A percentile compares a stretch with the other conserved stretches of the same genome.
Conservation (phyloP, 2,888 invertebrate species). For the Agonopterix subpropinquella region DNA sequence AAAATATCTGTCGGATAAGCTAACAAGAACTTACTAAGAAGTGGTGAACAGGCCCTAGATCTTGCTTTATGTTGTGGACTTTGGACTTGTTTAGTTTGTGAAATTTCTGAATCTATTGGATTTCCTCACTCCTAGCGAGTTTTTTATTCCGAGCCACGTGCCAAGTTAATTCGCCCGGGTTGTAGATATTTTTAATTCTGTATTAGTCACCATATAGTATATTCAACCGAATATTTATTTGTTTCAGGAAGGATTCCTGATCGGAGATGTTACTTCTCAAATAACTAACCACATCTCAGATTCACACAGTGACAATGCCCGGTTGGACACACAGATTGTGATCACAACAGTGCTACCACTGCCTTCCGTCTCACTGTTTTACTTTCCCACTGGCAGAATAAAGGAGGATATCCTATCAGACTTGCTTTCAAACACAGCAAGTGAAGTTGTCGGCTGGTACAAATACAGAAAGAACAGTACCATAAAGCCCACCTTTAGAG, state of each 20-base stretch:
- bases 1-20: too few species aligned
- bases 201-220: background rate
- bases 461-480: constrained; percentile 74
- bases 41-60: too few species aligned
- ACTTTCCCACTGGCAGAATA: constrained; percentile 74
- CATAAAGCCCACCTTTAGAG: constrained; percentile 76
- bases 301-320: constrained; percentile 77
- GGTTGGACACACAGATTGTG: constrained; percentile 76
- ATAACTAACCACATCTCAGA: constrained; percentile 82
- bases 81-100: too few species aligned
- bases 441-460: constrained; percentile 81
- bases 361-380: constrained; percentile 74
- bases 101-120: too few species aligned
- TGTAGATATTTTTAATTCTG: too few species aligned
- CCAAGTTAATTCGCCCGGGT: too few species aligned
- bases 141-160: too few species aligned
- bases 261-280: constrained; percentile 78
- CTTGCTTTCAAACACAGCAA: constrained; percentile 67
- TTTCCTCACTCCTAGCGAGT: too few species aligned
- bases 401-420: constrained; percentile 69
- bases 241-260: constrained; percentile 77
- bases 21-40: too few species aligned
- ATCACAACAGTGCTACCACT: constrained; percentile 77
- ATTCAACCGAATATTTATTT: background rate
- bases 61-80: too few species aligned